These are phyloP conservation scores for Polymixis flavicincta DNA, from an alignment of 2,888 invertebrate genomes.

Conservation along the genomic window DNA sequence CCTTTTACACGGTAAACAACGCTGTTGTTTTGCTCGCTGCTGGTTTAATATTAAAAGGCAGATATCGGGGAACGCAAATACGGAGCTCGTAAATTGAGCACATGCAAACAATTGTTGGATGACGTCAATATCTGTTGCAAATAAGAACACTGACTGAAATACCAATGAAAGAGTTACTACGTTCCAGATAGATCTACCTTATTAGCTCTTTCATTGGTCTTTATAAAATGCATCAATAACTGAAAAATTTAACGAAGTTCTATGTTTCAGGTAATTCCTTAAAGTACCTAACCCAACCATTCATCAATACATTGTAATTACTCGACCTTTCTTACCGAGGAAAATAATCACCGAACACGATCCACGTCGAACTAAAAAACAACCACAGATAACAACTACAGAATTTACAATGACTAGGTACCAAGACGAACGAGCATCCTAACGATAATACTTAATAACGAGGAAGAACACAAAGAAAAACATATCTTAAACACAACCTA, in stretches of 20 bases:
- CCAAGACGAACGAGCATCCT: neutral
- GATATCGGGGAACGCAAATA: conserved; percentile 47
- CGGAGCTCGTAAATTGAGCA: conserved; percentile 29
- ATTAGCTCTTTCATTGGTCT: neutral
- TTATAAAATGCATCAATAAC: neutral
- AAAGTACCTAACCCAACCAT: neutral
- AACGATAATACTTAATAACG: neutral
- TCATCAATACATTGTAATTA: neutral
- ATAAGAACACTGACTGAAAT: conserved; percentile 1
- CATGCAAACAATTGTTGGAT: conserved; percentile 32
- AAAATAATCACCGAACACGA: neutral
- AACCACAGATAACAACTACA: neutral
- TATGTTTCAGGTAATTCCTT: neutral
- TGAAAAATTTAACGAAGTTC: neutral
- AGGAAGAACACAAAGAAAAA: neutral
- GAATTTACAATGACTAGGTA: neutral
- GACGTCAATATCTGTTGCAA: conserved; percentile 34
- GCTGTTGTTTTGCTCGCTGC: conserved; percentile 45
- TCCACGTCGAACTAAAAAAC: neutral
- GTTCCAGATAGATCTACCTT: no score
- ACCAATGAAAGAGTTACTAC: no score
- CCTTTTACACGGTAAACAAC: conserved; percentile 58
- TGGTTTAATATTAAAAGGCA: conserved; percentile 54
- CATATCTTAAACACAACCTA: neutral
- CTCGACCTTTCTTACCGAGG: neutral